Evolutionary conservation across 1,140 invertebrate genomes (phyloP), one percentile per base, ranked within the genome.

Genomic region (Scylla paramamosain): DNA sequence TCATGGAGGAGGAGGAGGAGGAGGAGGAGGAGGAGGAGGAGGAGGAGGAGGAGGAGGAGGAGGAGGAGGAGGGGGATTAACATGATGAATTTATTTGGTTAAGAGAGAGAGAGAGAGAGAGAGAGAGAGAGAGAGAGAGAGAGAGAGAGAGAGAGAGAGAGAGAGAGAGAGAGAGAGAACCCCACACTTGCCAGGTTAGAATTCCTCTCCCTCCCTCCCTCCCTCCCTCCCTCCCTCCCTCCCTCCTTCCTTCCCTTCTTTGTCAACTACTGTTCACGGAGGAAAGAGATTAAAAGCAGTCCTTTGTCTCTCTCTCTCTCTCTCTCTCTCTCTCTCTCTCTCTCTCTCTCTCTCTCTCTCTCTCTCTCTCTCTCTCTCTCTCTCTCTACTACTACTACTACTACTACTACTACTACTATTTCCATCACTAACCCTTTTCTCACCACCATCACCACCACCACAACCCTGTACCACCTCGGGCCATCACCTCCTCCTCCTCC

Each of bases 311-410:
- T 12, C 83, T 12, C 83, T 84, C 83, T 84, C 83, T 28, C 83
- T 84, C 84, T 87, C 84, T 39, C 84, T 77, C 67, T 77, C 67
- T 77, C 67, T 77, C 67, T 77, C 67, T 77, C 67, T 77, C 67
- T 77, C 67, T 77, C 59, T 67, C 59, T 67, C 32, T 39, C 29
- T 45, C 87, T 89, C 87, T 89, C 87, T 89, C 87, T 89, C 87
- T 89, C 87, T 89, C 87, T 89, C 87, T 89, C 87, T 89, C 87
- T 89, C 32, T 89, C 87, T 89, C 87, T 89, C 87, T 89, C 87
- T 45, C 39, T 45, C 31, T 89, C 52, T 59, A 59, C 10, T 59
- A 59, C 52, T 59, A 59, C 52, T 59, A 59, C 52, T 59, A 59
- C 52, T 8, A 59, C 52, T 59, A 59, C 10, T 8, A 59, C 52